phyloP scores from a whole-genome alignment of 2,888 invertebrate species.

The Megaustenia siamemsis region DNA sequence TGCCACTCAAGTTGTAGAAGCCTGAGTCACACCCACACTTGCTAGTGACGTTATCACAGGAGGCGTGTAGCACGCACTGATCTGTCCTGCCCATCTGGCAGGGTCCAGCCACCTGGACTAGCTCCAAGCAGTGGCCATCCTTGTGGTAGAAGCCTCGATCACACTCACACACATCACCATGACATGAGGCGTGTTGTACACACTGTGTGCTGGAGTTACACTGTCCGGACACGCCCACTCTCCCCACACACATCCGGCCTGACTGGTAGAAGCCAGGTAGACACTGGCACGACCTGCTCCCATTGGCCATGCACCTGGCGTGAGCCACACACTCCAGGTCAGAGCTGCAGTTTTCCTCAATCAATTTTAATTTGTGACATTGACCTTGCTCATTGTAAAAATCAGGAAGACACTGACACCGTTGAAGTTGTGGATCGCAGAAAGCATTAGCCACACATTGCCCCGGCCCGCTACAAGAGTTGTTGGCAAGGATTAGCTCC shows the following conservation, averaged over 20 bases:
- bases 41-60: constrained; percentile 22
- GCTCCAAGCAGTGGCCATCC: constrained; percentile 15
- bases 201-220: constrained; percentile 51
- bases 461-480: constrained; percentile 33
- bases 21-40: constrained; percentile 47
- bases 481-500: constrained; percentile 16
- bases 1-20: constrained; percentile 44
- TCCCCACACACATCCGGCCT: constrained; percentile 26
- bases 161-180: constrained; percentile 42
- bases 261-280: constrained; percentile 43
- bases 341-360: constrained; percentile 26
- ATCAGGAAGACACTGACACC: constrained; percentile 47
- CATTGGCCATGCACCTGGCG: constrained; percentile 29
- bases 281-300: constrained; percentile 24
- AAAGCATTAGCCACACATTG: constrained; percentile 54
- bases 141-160: constrained; percentile 45
- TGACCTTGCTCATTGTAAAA: constrained; percentile 45
- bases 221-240: constrained; percentile 9
- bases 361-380: constrained; percentile 19
- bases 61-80: constrained; percentile 52
- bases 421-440: constrained; percentile 32
- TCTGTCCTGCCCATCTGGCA: background rate
- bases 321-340: constrained; percentile 44
- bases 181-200: constrained; percentile 49
- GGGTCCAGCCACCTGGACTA: constrained; percentile 2